Base-by-base conservation (phyloP, 2,797 vertebrate species). In the Chiroxiphia lanceolata region DNA sequence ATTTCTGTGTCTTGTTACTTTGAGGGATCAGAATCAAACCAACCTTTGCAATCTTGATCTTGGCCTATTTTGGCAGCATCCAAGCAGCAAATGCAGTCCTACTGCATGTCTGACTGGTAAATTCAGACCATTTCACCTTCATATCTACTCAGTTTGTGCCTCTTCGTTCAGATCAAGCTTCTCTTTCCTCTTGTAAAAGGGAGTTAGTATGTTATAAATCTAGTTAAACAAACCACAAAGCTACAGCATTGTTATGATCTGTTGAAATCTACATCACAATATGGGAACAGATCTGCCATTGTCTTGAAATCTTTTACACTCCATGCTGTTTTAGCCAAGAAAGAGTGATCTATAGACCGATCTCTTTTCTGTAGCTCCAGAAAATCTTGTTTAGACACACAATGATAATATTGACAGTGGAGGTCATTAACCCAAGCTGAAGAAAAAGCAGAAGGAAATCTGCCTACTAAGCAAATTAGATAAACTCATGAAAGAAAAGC, bases 51-150 rank as follows among this genome's bases (percentile, higher is more conserved):
- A 27, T 51, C 91, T 86, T 88, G 51, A 70, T 96, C 77, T 89
- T 90, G 85, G 86, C 94, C 91, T 95, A 79, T 86, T 81, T 90
- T 92, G 78, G 34, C 61, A 78, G 78, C 71, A 57, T 87, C 81
- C 84, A 87, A 64, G 75, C 83, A 93, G 86, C 88, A 93, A 86
- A 82, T 87, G 81, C 68, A 93, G 70, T 87, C 77, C 53, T 25
- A 13, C n/a, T 86, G 48, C 53, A 63, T 61, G 23, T 75, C 79
- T 94, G 82, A 91, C 69, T 71, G 72, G 81, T 87, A 96, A 94
- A 87, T 75, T 88, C 60, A 88, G 84, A 91, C 95, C 29, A 27
- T 90, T 95, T 94, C 74, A 80, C 53, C 71, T 95, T 93, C 50
- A 10, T 75, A 75, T 53, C 53, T 47, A 36, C 78, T 89, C n/a